Evolutionary conservation across 1,140 invertebrate species (phyloP).

Genomic region (Eriosoma lanigerum): DNA sequence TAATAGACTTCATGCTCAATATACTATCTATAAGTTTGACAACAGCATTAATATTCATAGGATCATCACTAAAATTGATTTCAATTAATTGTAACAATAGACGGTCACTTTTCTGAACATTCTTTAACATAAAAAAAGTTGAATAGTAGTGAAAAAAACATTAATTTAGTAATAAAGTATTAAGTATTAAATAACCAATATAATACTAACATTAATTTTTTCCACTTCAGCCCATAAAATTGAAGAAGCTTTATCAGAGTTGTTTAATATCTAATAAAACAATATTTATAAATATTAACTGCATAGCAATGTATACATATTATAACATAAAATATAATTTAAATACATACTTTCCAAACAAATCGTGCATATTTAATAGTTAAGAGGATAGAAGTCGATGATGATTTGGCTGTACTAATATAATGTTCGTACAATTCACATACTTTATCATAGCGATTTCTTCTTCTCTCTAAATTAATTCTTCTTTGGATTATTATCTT

Average conservation of each 20-base stretch:
- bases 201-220: slow-evolving; percentile 61
- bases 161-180: too few species aligned
- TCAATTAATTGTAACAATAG: slow-evolving; percentile 89
- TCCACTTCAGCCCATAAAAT: slow-evolving; percentile 69
- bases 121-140: slow-evolving; percentile 46
- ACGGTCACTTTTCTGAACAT: slow-evolving; percentile 67
- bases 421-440: slow-evolving; percentile 81
- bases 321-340: background rate
- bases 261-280: slow-evolving; percentile 60
- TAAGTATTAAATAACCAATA: slow-evolving; percentile 10
- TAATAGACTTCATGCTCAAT: slow-evolving; percentile 68
- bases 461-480: slow-evolving; percentile 83
- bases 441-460: slow-evolving; percentile 74
- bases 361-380: slow-evolving; percentile 90
- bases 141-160: background rate
- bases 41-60: slow-evolving; percentile 70
- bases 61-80: slow-evolving; percentile 75
- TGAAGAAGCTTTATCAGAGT: slow-evolving; percentile 69
- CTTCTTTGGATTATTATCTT: slow-evolving; percentile 75
- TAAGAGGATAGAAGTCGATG: slow-evolving; percentile 61
- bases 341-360: slow-evolving; percentile 71
- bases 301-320: too few species aligned
- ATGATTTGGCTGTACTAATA: slow-evolving; percentile 77
- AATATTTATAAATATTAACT: slow-evolving; percentile 27
- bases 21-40: slow-evolving; percentile 74